Evolutionary conservation across 1,140 invertebrate genomes (phyloP), one percentile per base, ranked within the genome.

Genomic region (Ridgeia piscesae): DNA sequence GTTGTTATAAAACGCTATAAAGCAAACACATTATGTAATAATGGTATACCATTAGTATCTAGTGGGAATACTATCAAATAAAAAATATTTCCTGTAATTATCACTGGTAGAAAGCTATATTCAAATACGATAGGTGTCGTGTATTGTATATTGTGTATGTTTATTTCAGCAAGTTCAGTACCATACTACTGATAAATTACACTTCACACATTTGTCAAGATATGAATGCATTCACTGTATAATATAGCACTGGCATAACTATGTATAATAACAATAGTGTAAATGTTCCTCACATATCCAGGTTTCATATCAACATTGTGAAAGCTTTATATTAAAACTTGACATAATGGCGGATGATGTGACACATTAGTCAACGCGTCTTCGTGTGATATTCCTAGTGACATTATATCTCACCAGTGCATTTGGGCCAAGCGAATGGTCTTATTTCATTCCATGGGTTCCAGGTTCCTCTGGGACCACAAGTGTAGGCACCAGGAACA

Each of bases 401-500:
- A n/a, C n/a, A n/a, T n/a, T n/a, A n/a, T n/a, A n/a, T n/a, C 58
- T 77, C 58, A 77, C 58, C 17, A 21, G 58, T 77, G 58, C 58
- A 77, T 77, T 77, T 77, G 27, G 58, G 58, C 58, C 58, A 77
- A 77, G 58, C 58, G 58, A 77, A 77, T 77, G 58, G 58, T 77
- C 58, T 77, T 21, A 77, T 31, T 77, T 9, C 58, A 34, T 90
- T 14, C 89, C 89, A 90, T 17, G 34, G 31, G 88, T 92, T 92
- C 33, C 58, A 92, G 14, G 50, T 88, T 34, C 92, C 92, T 1
- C 27, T 34, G 6, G 92, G 92, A n/a, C 92, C 92, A 92, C 92
- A 92, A 34, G 88, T 92, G 88, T 88, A 92, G 48, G 88, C 58
- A 8, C 14, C 88, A n/a, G 92, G 92, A 9, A 34, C n/a, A 33